A percentile compares a stretch with the other conserved stretches of the same genome.
Evolutionary conservation across 2,888 invertebrate genomes (phyloP).

Genomic region (Crematogaster levior): DNA sequence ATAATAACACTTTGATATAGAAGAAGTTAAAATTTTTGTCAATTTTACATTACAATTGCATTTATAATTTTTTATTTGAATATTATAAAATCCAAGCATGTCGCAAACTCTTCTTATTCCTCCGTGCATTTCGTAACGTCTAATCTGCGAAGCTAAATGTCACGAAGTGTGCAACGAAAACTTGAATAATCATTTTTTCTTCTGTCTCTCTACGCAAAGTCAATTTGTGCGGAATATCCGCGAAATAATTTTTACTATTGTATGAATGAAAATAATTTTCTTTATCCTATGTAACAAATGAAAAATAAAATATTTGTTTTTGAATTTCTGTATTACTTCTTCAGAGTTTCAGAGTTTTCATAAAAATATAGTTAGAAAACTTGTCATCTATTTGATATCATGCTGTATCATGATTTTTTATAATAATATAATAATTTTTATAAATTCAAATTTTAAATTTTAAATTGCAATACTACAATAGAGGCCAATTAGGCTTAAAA

Average conservation of each 20-base stretch:
- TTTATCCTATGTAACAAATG: background rate
- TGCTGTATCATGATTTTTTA: background rate
- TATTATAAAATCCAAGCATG: background rate
- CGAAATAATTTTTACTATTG: conserved; percentile 30
- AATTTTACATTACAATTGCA: conserved; percentile 24
- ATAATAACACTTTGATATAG: conserved; percentile 1
- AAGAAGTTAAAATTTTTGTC: conserved; percentile 10
- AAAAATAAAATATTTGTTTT: conserved; percentile 15
- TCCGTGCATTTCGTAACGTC: conserved; percentile 30
- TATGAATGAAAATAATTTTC: conserved; percentile 20
- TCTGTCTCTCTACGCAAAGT: background rate
- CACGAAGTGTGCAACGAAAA: conserved; percentile 45
- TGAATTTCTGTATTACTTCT: conserved; percentile 11
- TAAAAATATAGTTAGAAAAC: background rate
- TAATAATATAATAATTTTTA: background rate
- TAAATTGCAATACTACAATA: too few species aligned
- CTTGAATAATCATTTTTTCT: conserved; percentile 40
- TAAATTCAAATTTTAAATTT: background rate
- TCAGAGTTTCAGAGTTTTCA: background rate
- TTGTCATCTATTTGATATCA: background rate
- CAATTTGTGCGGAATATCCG: background rate
- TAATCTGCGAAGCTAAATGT: conserved; percentile 48
- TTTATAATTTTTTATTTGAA: conserved; percentile 37
- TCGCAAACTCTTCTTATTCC: conserved; percentile 35
- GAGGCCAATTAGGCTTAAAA: too few species aligned